phyloP scores from a whole-genome alignment of 2,797 vertebrate genomes.

The Sebastes baramenuke region DNA sequence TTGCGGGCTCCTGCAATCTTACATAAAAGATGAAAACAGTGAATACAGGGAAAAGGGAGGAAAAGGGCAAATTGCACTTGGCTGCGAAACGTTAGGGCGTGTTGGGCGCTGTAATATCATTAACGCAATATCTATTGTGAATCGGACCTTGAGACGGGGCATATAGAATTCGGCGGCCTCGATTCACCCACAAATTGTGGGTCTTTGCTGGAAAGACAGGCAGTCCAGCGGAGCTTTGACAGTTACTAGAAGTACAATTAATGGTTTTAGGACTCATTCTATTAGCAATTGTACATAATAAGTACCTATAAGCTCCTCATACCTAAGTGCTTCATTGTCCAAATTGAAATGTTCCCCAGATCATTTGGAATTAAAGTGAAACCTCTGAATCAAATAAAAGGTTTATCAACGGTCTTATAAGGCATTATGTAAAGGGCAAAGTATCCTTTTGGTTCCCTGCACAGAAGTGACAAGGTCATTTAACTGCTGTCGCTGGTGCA shows the following conservation, averaged over 20 bases:
- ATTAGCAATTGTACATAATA: neutral
- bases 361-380: constrained; percentile 4
- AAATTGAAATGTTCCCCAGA: neutral
- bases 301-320: neutral
- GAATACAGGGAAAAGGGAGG: neutral
- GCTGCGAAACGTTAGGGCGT: neutral
- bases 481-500: neutral
- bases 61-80: neutral
- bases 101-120: neutral
- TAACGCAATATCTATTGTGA: neutral
- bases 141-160: neutral
- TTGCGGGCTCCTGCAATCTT: constrained; percentile 5
- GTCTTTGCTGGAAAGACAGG: neutral
- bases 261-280: neutral
- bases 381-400: constrained; percentile 1
- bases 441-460: neutral
- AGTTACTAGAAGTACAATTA: neutral
- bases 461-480: neutral
- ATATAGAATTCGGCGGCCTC: neutral
- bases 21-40: constrained; percentile 30
- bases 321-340: neutral
- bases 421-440: neutral
- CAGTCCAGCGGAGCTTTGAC: neutral
- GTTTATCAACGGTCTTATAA: neutral
- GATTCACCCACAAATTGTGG: neutral